Percentiles rank a stretch among this genome's conserved stretches.
Evolutionary conservation across 2,888 invertebrate genomes (phyloP).

Genomic region (Dryomyza anilis): DNA sequence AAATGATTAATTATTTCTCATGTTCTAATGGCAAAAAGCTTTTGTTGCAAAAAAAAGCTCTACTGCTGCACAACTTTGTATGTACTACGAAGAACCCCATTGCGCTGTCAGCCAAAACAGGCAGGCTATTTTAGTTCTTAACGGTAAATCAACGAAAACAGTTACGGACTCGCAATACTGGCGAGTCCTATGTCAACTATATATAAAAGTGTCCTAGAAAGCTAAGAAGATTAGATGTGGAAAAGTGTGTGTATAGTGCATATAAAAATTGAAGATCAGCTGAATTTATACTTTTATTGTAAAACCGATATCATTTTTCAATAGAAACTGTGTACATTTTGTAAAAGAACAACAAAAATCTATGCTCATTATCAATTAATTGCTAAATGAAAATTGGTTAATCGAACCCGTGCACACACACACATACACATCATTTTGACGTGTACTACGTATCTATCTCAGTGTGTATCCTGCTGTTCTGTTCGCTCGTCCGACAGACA

Average conservation of each 20-base stretch:
- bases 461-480: conserved; percentile 11
- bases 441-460: not conserved
- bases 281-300: no score
- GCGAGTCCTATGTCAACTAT: not conserved
- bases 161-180: conserved; percentile 30
- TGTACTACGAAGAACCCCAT: not conserved
- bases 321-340: no score
- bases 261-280: no score
- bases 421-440: not conserved
- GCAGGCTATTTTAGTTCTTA: conserved; percentile 48
- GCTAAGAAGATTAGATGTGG: no score
- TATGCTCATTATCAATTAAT: no score
- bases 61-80: not conserved
- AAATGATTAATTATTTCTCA: not conserved
- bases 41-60: conserved; percentile 12
- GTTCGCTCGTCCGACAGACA: no score
- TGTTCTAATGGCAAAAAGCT: not conserved
- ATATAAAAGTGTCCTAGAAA: conserved; percentile 23
- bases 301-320: no score
- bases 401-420: not conserved
- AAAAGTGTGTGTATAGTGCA: no score
- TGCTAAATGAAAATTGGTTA: not conserved
- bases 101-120: not conserved
- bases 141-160: conserved; percentile 48
- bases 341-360: no score